Evolutionary conservation across 2,888 invertebrate species (phyloP).

Genomic region (Archips crataeganus): DNA sequence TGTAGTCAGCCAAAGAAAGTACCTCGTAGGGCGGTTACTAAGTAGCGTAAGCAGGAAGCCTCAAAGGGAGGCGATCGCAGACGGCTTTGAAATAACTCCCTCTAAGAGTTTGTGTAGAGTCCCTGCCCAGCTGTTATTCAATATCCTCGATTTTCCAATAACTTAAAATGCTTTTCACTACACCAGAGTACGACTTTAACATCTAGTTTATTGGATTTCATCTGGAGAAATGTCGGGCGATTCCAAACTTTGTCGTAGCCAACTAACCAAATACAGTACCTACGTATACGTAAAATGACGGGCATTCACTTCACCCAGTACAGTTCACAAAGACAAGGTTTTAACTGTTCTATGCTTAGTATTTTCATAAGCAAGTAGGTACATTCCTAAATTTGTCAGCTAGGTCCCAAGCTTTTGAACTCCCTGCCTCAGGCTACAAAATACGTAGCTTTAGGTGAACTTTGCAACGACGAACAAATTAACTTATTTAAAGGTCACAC

Average conservation of each 20-base stretch:
- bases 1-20: background rate
- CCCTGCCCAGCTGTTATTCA: constrained; percentile 61
- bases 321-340: constrained; percentile 2
- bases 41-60: constrained; percentile 4
- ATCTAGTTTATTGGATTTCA: constrained; percentile 12
- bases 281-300: background rate
- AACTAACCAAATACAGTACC: background rate
- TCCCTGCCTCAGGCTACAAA: background rate
- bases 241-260: background rate
- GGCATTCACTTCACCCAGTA: background rate
- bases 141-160: constrained; percentile 65
- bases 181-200: background rate
- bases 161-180: constrained; percentile 24
- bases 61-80: constrained; percentile 54
- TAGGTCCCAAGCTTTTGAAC: background rate
- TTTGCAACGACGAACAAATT: background rate
- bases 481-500: constrained; percentile 5
- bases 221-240: background rate
- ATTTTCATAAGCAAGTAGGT: background rate
- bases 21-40: background rate
- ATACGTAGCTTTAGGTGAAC: background rate
- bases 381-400: background rate
- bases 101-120: constrained; percentile 54
- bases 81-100: constrained; percentile 67
- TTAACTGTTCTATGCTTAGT: constrained; percentile 1